These are phyloP conservation scores for Epistrophe grossulariae DNA, from an alignment of 2,888 invertebrate species.

Conservation along the genomic window DNA sequence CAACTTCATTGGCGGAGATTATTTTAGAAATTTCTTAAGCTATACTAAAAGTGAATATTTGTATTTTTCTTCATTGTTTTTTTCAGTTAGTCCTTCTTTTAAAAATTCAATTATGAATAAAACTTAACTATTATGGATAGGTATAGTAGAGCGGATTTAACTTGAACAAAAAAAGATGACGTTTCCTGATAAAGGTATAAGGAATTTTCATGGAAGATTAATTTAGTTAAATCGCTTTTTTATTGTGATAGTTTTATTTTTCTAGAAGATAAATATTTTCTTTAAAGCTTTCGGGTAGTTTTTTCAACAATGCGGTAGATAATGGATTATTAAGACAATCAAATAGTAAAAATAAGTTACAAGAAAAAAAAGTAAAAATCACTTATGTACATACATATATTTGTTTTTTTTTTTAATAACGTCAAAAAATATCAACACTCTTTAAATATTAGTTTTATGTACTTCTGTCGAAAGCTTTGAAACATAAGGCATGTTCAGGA, in stretches of 20 bases:
- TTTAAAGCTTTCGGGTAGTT: neutral
- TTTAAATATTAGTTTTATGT: too few relatives aligned
- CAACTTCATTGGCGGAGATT: slow-evolving; percentile 65
- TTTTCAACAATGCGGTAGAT: too few relatives aligned
- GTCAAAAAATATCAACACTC: too few relatives aligned
- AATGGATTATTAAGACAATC: too few relatives aligned
- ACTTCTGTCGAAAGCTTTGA: too few relatives aligned
- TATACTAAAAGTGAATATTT: slow-evolving; percentile 59
- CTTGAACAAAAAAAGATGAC: neutral
- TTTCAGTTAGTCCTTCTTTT: slow-evolving; percentile 16
- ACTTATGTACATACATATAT: too few relatives aligned
- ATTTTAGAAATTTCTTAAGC: slow-evolving; percentile 64
- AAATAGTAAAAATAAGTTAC: too few relatives aligned
- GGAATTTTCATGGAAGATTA: neutral
- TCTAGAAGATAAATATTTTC: neutral
- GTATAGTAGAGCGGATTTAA: neutral
- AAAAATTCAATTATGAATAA: slow-evolving; percentile 60
- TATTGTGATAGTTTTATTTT: neutral
- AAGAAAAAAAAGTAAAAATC: too few relatives aligned
- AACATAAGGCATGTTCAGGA: too few relatives aligned
- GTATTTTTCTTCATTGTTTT: slow-evolving; percentile 5
- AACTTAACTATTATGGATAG: neutral
- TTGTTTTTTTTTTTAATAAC: too few relatives aligned
- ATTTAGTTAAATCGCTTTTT: neutral
- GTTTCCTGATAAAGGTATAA: neutral